Evolutionary conservation across 2,888 invertebrate genomes (phyloP).

Genomic region (Noctua pronuba): DNA sequence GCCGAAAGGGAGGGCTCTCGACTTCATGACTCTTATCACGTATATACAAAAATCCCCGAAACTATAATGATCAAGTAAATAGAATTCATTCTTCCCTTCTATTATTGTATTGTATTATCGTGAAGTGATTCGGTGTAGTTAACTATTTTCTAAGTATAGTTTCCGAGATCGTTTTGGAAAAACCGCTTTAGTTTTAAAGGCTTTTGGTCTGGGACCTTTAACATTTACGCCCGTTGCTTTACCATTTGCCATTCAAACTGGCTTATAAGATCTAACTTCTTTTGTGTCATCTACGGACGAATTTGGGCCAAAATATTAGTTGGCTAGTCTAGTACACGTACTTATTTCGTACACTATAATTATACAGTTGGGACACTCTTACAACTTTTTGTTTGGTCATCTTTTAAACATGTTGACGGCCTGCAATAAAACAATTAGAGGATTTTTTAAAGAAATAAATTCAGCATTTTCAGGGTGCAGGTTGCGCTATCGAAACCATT

Average conservation of each 20-base stretch:
- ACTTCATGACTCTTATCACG: conserved; percentile 17
- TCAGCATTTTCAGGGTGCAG: not conserved
- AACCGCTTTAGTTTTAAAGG: not conserved
- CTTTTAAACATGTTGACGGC: not conserved
- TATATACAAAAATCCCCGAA: conserved; percentile 2
- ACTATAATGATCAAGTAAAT: not conserved
- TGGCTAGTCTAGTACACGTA: not conserved
- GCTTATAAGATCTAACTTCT: not conserved
- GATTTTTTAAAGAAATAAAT: not conserved
- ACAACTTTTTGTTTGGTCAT: not conserved
- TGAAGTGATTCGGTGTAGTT: not conserved
- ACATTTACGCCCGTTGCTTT: not conserved
- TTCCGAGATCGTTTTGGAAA: not conserved
- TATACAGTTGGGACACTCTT: not conserved
- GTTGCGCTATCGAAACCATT: not conserved
- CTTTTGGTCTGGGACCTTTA: not conserved
- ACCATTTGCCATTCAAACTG: not conserved
- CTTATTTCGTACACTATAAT: not conserved
- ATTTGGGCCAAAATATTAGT: too few species aligned
- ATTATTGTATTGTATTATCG: not conserved
- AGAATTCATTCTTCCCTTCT: not conserved
- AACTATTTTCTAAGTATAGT: not conserved
- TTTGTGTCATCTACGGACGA: not conserved
- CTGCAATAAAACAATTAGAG: too few species aligned
- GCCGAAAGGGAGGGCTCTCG: not conserved